These are phyloP conservation scores for Vidua chalybeata DNA, from an alignment of 2,113 vertebrate genomes.

Conservation along the genomic window DNA sequence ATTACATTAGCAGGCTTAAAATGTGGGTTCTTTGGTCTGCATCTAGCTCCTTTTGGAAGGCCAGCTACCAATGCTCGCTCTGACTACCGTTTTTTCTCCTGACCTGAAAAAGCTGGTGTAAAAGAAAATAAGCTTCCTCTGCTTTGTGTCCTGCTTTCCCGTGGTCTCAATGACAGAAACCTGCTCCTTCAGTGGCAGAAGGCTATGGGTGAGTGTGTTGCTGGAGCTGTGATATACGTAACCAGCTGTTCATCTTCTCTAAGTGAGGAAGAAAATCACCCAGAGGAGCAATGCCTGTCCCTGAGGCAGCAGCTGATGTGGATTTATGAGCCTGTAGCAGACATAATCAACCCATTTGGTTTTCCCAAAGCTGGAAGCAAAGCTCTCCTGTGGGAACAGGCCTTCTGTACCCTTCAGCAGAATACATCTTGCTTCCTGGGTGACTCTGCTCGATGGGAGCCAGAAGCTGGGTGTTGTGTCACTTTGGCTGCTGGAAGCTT, in stretches of 20 bases:
- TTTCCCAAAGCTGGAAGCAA: background rate
- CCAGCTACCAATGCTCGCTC: background rate
- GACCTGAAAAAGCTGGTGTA: background rate
- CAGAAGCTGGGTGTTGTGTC: background rate
- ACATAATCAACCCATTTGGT: constrained; percentile 6
- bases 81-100: background rate
- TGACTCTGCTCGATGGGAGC: background rate
- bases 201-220: background rate
- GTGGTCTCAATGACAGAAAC: background rate
- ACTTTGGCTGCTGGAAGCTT: background rate
- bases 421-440: background rate
- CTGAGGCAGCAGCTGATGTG: constrained; percentile 4
- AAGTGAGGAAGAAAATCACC: constrained; percentile 14
- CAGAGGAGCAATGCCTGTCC: constrained; percentile 22
- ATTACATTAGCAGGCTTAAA: background rate
- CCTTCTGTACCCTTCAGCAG: background rate
- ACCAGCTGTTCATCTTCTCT: constrained; percentile 40
- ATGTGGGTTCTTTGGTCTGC: background rate
- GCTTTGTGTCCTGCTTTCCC: background rate
- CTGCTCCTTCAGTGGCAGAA: background rate
- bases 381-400: background rate
- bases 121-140: background rate
- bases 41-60: background rate
- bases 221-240: background rate
- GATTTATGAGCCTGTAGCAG: constrained; percentile 39